A percentile compares a stretch with the other conserved stretches of the same genome.
Conservation (phyloP, 2,888 invertebrate species). For the Meiosimyza platycephala region DNA sequence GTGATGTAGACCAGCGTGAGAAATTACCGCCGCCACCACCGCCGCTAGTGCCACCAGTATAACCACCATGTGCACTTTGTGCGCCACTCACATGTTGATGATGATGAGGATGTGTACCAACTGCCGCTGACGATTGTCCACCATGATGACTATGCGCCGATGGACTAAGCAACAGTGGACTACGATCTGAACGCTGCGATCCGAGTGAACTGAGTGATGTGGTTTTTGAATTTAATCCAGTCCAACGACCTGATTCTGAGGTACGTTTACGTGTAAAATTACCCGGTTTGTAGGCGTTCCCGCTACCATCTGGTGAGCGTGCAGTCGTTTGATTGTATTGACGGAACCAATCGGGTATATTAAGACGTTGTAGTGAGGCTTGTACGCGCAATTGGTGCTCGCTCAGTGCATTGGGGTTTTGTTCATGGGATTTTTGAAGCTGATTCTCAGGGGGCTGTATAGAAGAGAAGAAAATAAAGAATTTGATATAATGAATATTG, state of each 20-base stretch:
- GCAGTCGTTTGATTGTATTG: conserved; percentile 62
- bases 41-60: conserved; percentile 38
- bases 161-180: conserved; percentile 66
- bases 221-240: conserved; percentile 84
- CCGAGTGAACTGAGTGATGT: conserved; percentile 85
- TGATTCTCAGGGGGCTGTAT: conserved; percentile 93
- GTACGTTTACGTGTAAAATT: conserved; percentile 84
- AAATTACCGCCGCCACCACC: conserved; percentile 55
- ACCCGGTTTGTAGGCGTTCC: conserved; percentile 72
- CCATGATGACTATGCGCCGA: conserved; percentile 68
- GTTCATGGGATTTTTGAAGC: conserved; percentile 77
- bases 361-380: conserved; percentile 91
- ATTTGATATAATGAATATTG: neutral
- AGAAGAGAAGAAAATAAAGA: conserved; percentile 29
- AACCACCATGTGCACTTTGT: conserved; percentile 36
- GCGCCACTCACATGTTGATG: conserved; percentile 37
- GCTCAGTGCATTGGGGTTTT: conserved; percentile 78
- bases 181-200: conserved; percentile 67
- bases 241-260: conserved; percentile 74
- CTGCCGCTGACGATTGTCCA: conserved; percentile 55
- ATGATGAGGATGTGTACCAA: conserved; percentile 23
- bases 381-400: conserved; percentile 95
- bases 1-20: conserved; percentile 78
- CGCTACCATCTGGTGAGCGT: conserved; percentile 52
- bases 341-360: conserved; percentile 95